Evolutionary conservation across 2,797 vertebrate genomes (phyloP), one percentile per base, ranked within the genome.

Genomic region (Cyprinella venusta): DNA sequence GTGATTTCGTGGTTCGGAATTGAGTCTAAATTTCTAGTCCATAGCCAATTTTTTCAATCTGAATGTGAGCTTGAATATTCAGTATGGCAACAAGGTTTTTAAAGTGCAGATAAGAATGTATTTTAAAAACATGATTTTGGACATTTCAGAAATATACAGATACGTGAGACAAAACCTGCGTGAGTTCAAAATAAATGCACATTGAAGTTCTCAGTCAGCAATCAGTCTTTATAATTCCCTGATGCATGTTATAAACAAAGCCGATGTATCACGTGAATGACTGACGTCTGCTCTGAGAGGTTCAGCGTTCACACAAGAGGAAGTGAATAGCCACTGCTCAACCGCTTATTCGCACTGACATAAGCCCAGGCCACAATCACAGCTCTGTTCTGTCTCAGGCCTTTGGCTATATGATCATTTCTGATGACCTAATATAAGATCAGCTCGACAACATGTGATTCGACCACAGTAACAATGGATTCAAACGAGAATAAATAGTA

Each of bases 281-380:
- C 54, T 56, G 54, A 45, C 0, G 4, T 42, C 6, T 45, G 59
- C 24, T 10, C 36, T 36, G 18, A 52, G 33, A 21, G 19, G 30
- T 40, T 70, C 16, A 48, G 24, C 1, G 1, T 50, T 81, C 13
- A 45, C 18, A 36, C 56, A 63, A 71, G 8, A 64, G 56, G 69
- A 72, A 64, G 21, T 74, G 56, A 24, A 24, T 16, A 74, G 19
- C 40, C 26, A 80, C n/a, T 21, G 33, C 26, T 63, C 67, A 33
- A 80, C 15, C 52, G 0, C 19, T 74, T 24, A 74, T 81, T 81
- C 64, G 33, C 69, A 81, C 26, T 18, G 30, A 50, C 56, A 81
- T 36, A 72, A 8, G 15, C n/a, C 16, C 24, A 80, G 54, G 19
- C 40, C 24, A 68, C 61, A 76, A 56, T 65, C 63, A n/a, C 19